phyloP scores from a whole-genome alignment of 1,140 invertebrate genomes.

The Phymastichus coffea region DNA sequence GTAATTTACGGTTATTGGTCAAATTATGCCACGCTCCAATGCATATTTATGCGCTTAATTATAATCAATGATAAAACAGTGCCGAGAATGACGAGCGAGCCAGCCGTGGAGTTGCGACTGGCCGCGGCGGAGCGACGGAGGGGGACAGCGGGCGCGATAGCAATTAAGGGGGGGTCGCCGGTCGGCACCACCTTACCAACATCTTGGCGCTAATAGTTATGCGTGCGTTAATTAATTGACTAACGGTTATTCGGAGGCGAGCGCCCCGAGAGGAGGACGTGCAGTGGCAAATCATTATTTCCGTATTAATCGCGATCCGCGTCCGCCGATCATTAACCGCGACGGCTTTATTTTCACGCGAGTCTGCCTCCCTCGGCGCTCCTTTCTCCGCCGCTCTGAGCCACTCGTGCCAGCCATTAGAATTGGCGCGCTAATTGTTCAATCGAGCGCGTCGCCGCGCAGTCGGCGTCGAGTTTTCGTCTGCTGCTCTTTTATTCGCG shows the following conservation, averaged over 20 bases:
- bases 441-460: constrained; percentile 17
- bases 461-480: too few species aligned
- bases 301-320: constrained; percentile 34
- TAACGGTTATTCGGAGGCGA: constrained; percentile 54
- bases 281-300: constrained; percentile 54
- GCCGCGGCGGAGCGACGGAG: too few species aligned
- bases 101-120: too few species aligned
- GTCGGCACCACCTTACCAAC: too few species aligned
- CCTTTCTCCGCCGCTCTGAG: neutral
- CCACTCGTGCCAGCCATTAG: constrained; percentile 7
- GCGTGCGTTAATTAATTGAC: constrained; percentile 56
- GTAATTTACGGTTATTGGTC: constrained; percentile 59
- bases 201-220: constrained; percentile 44
- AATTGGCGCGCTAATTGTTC: constrained; percentile 21
- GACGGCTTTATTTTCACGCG: neutral
- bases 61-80: constrained; percentile 57
- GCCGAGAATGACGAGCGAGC: constrained; percentile 49
- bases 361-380: neutral
- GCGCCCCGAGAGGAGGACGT: too few species aligned
- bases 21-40: constrained; percentile 57
- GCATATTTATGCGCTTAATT: constrained; percentile 58
- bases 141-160: too few species aligned
- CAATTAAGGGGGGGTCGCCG: too few species aligned
- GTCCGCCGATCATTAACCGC: constrained; percentile 36
- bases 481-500: neutral